phyloP scores from a whole-genome alignment of 2,888 invertebrate genomes.

The Cantharis rustica region DNA sequence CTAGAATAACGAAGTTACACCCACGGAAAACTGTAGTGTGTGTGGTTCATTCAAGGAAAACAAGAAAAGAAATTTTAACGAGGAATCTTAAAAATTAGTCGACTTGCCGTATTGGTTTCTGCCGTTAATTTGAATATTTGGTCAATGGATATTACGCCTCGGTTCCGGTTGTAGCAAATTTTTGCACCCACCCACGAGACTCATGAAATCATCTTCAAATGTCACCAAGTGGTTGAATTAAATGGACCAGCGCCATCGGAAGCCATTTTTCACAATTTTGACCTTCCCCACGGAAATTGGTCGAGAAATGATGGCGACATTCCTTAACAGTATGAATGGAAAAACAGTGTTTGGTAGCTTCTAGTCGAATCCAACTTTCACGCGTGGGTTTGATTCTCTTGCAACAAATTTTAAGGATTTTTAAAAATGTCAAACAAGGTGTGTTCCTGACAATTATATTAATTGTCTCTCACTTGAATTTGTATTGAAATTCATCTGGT shows the following conservation, averaged over 20 bases:
- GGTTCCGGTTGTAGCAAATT: not conserved
- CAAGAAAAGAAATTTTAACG: not conserved
- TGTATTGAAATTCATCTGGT: not conserved
- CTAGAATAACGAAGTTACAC: not conserved
- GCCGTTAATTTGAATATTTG: not conserved
- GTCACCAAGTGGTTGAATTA: not conserved
- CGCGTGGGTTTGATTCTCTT: not conserved
- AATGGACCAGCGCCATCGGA: not conserved
- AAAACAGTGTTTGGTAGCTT: not conserved
- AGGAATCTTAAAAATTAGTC: not conserved
- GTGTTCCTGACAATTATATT: not conserved
- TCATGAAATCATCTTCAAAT: not conserved
- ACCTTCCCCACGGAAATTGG: not conserved
- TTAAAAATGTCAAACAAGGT: not conserved
- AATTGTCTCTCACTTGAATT: not conserved
- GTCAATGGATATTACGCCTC: not conserved
- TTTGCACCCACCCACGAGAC: not conserved
- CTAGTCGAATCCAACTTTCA: not conserved
- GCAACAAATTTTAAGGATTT: not conserved
- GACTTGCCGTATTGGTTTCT: not conserved
- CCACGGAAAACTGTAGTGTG: not conserved
- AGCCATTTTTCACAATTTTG: not conserved
- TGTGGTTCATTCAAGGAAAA: not conserved
- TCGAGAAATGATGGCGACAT: not conserved
- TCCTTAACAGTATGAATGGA: not conserved